Evolutionary conservation across 2,113 vertebrate species (phyloP), one percentile per base, ranked within the genome.

Genomic region (Rynchops niger): DNA sequence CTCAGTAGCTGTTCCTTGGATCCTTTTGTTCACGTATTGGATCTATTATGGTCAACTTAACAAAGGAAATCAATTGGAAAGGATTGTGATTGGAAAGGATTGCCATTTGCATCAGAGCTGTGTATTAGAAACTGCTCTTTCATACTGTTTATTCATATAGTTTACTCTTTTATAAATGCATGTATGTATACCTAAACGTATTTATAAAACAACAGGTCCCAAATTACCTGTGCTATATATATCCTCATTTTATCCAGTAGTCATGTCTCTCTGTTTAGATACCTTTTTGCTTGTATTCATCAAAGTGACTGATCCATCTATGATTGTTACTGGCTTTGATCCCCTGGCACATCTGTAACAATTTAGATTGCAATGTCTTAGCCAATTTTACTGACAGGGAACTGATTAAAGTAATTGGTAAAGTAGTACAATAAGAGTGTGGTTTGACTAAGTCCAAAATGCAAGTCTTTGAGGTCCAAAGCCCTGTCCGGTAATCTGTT

Each of bases 61-160:
- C 30, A 79, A 89, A 86, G 49, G 53, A 88, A 96, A 95, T 90
- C 11, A 87, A 36, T 53, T 82, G 49, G 45, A 85, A 94, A 96
- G 82, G 16, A 36, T 19, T 65, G 34, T 70, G 22, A 83, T 91
- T 70, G 34, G 59, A 70, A 93, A 78, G n/a, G 45, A 67, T 8
- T 82, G 23, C 11, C 50, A 82, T 58, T 79, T 63, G 16, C n/a
- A 45, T 77, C 86, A 73, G 26, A 94, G 15, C 6, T 80, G 4
- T 62, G 17, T 30, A 45, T 85, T 77, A 82, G 40, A 76, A 87
- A 73, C 32, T 65, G 12, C 16, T 34, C 6, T 69, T 91, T 87
- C 9, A 26, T 88, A 14, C 6, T 58, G 10, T 74, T 80, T 71
- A 56, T 55, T 82, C 19, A n/a, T 59, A 55, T 9, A 34, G 27